Evolutionary conservation across 2,888 invertebrate species (phyloP), one percentile per base, ranked within the genome.

Genomic region (Zhuqinia jingwanae): DNA sequence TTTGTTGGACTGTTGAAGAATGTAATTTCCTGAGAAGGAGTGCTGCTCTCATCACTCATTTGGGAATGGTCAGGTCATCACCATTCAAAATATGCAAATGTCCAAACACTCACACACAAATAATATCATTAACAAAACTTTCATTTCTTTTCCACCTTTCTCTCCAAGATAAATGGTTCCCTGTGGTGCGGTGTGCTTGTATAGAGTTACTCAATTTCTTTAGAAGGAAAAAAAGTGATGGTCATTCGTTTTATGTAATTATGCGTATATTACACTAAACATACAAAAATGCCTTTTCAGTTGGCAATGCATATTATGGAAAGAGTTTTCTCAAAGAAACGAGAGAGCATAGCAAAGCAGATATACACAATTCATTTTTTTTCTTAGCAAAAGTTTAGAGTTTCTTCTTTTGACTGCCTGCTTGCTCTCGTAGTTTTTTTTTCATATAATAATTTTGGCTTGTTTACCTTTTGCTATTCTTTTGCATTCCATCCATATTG

Each of bases 31-130:
- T 60, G 25, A 60, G 27, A 60, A 60, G 63, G 63, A 63, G 30
- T 5, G 13, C 22, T 36, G 25, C 30, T 63, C 30, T n/a, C 63
- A 63, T 63, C 63, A 36, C 63, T 63, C 30, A 63, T 30, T 22
- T 30, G 63, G 30, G 30, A 63, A 30, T 63, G 30, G 63, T 30
- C 63, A 30, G 63, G 63, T 63, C 63, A 63, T 63, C 30, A 63
- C 36, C 27, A 63, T 63, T 30, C 63, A 30, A 63, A 63, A 63
- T n/a, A 63, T 63, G 63, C 27, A 63, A 63, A 63, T 63, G 63
- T 22, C 30, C 63, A 36, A 27, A 15, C 25, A 63, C 27, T 27
- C 27, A n/a, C n/a, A n/a, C n/a, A n/a, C n/a, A n/a, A n/a, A n/a
- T n/a, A n/a, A n/a, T n/a, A 30, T 63, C 27, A 63, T 63, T 63